Conservation (phyloP, 2,888 invertebrate species). For the Drosophila melanosoma region DNA sequence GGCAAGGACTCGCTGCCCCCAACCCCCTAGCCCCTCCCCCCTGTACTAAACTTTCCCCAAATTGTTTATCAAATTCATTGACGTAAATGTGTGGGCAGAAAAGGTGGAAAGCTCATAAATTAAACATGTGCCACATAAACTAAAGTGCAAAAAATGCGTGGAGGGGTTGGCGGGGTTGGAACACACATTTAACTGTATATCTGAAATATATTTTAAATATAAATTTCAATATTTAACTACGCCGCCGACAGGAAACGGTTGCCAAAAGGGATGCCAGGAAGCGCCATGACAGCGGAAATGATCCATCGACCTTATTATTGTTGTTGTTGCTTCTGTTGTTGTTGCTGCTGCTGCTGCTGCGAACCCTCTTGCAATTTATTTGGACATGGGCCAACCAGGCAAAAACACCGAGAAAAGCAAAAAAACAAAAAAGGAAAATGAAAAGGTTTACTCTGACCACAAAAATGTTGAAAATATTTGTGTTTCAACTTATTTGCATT, state of each 20-base stretch:
- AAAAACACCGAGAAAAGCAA: slow-evolving; percentile 2
- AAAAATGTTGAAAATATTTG: slow-evolving; percentile 78
- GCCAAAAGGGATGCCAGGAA: slow-evolving; percentile 63
- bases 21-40: too few species aligned
- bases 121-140: slow-evolving; percentile 75
- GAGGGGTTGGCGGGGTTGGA: slow-evolving; percentile 8
- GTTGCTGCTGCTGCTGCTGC: neutral
- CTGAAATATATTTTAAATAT: slow-evolving; percentile 79
- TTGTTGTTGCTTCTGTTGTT: neutral
- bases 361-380: slow-evolving; percentile 45
- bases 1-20: neutral
- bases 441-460: slow-evolving; percentile 71
- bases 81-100: slow-evolving; percentile 32
- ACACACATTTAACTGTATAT: slow-evolving; percentile 71
- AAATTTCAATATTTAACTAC: slow-evolving; percentile 80
- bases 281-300: slow-evolving; percentile 78
- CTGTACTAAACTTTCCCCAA: slow-evolving; percentile 30
- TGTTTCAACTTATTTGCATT: slow-evolving; percentile 78
- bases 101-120: slow-evolving; percentile 64
- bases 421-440: slow-evolving; percentile 41
- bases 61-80: slow-evolving; percentile 78
- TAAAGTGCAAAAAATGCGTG: slow-evolving; percentile 63
- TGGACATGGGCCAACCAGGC: slow-evolving; percentile 33
- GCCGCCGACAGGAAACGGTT: slow-evolving; percentile 77
- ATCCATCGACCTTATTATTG: slow-evolving; percentile 72